Evolutionary conservation across 2,888 invertebrate species (phyloP).

Genomic region (Stenichneumon culpator): DNA sequence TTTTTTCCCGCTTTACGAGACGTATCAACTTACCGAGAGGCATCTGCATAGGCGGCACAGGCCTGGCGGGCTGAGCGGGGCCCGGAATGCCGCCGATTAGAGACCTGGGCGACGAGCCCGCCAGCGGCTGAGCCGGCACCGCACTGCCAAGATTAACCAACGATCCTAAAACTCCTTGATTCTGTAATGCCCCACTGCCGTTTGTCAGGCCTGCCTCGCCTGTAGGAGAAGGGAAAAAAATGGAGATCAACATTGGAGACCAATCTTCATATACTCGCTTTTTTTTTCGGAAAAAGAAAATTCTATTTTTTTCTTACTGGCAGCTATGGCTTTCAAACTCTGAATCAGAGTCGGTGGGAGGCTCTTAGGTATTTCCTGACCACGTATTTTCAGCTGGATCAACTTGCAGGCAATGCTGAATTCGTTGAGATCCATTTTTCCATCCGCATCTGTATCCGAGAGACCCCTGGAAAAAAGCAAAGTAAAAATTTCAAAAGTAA

Average conservation of each 20-base stretch:
- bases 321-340: conserved; percentile 87
- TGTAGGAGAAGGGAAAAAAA: conserved; percentile 36
- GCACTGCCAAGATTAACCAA: conserved; percentile 68
- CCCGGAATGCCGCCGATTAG: conserved; percentile 69
- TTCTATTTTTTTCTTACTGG: conserved; percentile 82
- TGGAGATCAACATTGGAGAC: background rate
- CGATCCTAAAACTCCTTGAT: conserved; percentile 55
- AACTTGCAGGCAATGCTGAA: conserved; percentile 99
- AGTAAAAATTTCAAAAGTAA: conserved; percentile 6
- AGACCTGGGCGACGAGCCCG: conserved; percentile 71
- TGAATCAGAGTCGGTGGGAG: conserved; percentile 92
- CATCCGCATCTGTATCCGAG: conserved; percentile 98
- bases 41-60: conserved; percentile 77
- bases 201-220: conserved; percentile 65
- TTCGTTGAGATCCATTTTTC: conserved; percentile 97
- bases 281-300: background rate
- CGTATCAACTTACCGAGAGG: conserved; percentile 71
- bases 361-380: conserved; percentile 94
- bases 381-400: conserved; percentile 96
- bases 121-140: conserved; percentile 48
- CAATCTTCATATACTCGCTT: background rate
- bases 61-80: conserved; percentile 75
- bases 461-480: conserved; percentile 88
- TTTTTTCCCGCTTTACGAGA: background rate
- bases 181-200: conserved; percentile 60